Evolutionary conservation across 35 echinoderm and acorn worm species (phyloP).

Genomic region (Ophiothrix spiculata): DNA sequence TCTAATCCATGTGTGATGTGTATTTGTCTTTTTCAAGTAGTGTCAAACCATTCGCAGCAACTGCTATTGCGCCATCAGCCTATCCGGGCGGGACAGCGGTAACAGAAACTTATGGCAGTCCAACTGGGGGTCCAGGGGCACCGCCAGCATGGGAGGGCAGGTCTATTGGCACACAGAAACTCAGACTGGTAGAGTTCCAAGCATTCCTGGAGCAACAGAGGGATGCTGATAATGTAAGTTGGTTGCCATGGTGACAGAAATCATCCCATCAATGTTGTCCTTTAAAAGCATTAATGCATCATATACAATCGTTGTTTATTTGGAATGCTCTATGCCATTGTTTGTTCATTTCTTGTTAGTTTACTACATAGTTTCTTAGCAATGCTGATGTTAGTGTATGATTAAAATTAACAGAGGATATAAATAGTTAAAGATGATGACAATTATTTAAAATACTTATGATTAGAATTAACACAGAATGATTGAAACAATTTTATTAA

Average conservation of each 20-base stretch:
- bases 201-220: slow-evolving; percentile 87
- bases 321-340: no score
- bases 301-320: no score
- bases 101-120: slow-evolving; percentile 28
- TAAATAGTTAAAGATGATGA: no score
- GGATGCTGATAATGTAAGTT: slow-evolving; percentile 90
- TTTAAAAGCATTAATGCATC: no score
- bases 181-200: slow-evolving; percentile 97
- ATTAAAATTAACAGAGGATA: no score
- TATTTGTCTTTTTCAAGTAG: slow-evolving; percentile 52
- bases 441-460: no score
- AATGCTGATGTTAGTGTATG: no score
- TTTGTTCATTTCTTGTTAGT: no score
- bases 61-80: slow-evolving; percentile 58
- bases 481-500: no score
- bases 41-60: slow-evolving; percentile 81
- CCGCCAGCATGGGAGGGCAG: slow-evolving; percentile 90
- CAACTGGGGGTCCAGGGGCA: slow-evolving; percentile 37
- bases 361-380: no score
- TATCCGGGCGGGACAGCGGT: slow-evolving; percentile 58
- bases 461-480: no score
- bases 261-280: no score
- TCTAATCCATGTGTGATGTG: slow-evolving; percentile 1
- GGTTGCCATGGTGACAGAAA: background rate
- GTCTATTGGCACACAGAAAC: slow-evolving; percentile 89